A percentile compares a stretch with the other conserved stretches of the same genome.
Conservation (phyloP, 2,797 vertebrate species). For the Ctenochaetus hawaiiensis region DNA sequence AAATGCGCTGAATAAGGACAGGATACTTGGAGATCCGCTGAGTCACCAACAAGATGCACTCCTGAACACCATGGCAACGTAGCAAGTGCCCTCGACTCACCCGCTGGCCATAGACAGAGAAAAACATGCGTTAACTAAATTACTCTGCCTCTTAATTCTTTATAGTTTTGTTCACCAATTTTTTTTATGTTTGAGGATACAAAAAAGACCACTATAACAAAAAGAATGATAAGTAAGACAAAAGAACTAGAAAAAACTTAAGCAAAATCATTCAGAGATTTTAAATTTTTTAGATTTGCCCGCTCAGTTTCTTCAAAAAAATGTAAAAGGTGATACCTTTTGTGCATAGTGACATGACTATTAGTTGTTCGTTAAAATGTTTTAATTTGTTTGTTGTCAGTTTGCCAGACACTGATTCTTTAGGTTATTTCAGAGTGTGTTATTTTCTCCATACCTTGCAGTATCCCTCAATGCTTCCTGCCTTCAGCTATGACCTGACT, state of each 20-base stretch:
- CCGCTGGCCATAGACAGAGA: constrained; percentile 77
- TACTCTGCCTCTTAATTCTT: background rate
- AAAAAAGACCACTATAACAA: background rate
- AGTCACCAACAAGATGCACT: constrained; percentile 94
- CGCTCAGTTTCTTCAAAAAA: background rate
- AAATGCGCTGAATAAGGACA: constrained; percentile 91
- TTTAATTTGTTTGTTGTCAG: too few species aligned
- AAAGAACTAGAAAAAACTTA: background rate
- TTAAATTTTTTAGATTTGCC: background rate
- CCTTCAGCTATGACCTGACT: background rate
- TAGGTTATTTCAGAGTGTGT: background rate
- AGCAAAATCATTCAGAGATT: background rate
- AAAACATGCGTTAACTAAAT: background rate
- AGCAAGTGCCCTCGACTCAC: constrained; percentile 88
- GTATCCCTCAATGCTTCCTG: background rate
- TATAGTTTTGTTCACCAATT: background rate
- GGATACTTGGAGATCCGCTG: constrained; percentile 97
- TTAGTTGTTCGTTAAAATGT: too few species aligned
- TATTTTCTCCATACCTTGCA: background rate
- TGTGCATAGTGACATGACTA: too few species aligned
- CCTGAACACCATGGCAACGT: constrained; percentile 92
- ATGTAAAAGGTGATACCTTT: background rate
- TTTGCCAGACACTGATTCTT: background rate
- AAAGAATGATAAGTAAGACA: background rate
- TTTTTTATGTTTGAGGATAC: background rate